Percentiles rank a stretch among this genome's conserved stretches.
Evolutionary conservation across 2,888 invertebrate genomes (phyloP).

Genomic region (Folsomia candida): DNA sequence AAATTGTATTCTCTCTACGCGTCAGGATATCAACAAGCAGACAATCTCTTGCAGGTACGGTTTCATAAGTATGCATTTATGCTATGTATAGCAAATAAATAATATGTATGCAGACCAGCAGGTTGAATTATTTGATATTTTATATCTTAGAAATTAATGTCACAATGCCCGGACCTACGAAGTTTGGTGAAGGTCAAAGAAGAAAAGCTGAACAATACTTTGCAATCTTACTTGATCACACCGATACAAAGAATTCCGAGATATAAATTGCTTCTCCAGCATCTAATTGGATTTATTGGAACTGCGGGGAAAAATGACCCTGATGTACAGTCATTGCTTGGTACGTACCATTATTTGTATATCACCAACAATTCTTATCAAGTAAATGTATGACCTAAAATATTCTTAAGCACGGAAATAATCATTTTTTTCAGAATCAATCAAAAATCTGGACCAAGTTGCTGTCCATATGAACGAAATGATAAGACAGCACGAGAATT

Average conservation of each 20-base stretch:
- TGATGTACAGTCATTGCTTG: slow-evolving; percentile 36
- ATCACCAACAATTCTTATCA: neutral
- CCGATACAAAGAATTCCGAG: slow-evolving; percentile 77
- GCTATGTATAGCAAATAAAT: too few species aligned
- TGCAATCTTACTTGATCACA: slow-evolving; percentile 70
- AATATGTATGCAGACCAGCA: too few species aligned
- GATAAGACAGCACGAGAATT: slow-evolving; percentile 70
- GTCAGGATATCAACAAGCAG: slow-evolving; percentile 66
- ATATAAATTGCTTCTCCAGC: slow-evolving; percentile 69
- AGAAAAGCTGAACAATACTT: slow-evolving; percentile 65
- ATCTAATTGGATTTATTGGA: slow-evolving; percentile 56
- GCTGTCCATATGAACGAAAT: slow-evolving; percentile 71
- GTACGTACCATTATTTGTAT: too few species aligned
- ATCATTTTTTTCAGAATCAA: slow-evolving; percentile 59
- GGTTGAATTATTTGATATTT: too few species aligned
- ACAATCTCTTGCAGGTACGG: slow-evolving; percentile 63
- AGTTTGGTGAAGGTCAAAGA: slow-evolving; percentile 39
- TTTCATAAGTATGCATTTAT: slow-evolving; percentile 7
- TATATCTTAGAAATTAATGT: slow-evolving; percentile 26
- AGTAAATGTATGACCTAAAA: neutral
- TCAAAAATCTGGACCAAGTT: slow-evolving; percentile 66
- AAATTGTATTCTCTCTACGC: slow-evolving; percentile 76
- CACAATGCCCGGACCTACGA: slow-evolving; percentile 28
- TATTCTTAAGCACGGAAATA: neutral
- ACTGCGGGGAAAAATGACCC: slow-evolving; percentile 31